Evolutionary conservation across 1,140 invertebrate species (phyloP).

Genomic region (Drosophila lacertosa): DNA sequence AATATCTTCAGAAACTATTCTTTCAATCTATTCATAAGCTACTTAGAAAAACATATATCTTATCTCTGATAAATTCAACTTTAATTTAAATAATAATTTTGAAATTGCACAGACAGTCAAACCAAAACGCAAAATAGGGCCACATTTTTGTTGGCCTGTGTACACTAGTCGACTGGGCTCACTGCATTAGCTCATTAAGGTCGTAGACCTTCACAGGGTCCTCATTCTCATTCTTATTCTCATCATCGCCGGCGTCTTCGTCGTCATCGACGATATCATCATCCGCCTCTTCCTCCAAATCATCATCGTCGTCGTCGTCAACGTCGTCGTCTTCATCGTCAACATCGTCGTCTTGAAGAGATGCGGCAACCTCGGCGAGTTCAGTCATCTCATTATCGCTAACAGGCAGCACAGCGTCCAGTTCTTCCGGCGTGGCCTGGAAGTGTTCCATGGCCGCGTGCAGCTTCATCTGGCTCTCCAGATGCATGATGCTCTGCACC

Average conservation of each 20-base stretch:
- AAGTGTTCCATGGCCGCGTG: conserved; percentile 40
- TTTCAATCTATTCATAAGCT: too few species aligned
- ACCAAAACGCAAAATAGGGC: background rate
- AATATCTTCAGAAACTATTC: too few species aligned
- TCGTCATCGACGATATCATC: conserved; percentile 14
- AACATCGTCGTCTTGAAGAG: background rate
- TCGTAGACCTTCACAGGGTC: background rate
- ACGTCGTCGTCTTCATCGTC: background rate
- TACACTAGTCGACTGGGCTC: background rate
- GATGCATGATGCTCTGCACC: conserved; percentile 41
- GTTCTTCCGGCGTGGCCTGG: conserved; percentile 16
- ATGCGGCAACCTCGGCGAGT: conserved; percentile 22
- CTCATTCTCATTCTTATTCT: background rate
- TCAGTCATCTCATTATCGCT: conserved; percentile 50
- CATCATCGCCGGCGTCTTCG: background rate
- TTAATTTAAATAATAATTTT: conserved; percentile 7
- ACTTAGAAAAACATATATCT: too few species aligned
- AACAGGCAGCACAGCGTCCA: conserved; percentile 55
- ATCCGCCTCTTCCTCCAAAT: conserved; percentile 19
- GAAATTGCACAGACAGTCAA: background rate
- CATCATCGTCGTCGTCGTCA: conserved; percentile 5
- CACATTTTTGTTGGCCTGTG: background rate
- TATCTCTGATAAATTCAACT: background rate
- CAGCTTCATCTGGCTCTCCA: conserved; percentile 50
- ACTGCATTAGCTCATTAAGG: background rate